Percentiles rank a stretch among this genome's conserved stretches.
These are phyloP conservation scores for Acanthochromis polyacanthus DNA, from an alignment of 2,113 vertebrate genomes.

Conservation along the genomic window DNA sequence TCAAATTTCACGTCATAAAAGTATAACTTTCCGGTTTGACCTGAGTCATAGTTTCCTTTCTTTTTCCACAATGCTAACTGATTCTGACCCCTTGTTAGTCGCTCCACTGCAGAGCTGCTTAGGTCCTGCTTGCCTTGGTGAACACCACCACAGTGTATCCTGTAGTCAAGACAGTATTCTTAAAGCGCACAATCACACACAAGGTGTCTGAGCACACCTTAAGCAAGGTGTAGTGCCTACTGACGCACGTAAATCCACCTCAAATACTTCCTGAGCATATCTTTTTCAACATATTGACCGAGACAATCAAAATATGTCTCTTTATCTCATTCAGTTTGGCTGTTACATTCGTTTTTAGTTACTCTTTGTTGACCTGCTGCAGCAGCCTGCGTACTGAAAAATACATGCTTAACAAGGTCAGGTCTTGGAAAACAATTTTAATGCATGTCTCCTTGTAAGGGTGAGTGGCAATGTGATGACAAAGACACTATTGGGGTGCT, in stretches of 20 bases:
- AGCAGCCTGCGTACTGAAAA: slow-evolving; percentile 18
- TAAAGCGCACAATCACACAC: slow-evolving; percentile 33
- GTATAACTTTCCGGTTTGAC: slow-evolving; percentile 14
- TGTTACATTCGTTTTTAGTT: slow-evolving; percentile 49
- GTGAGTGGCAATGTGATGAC: not conserved
- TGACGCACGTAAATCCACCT: slow-evolving; percentile 20
- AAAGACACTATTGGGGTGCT: slow-evolving; percentile 7
- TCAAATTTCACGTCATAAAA: slow-evolving; percentile 37
- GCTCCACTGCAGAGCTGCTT: slow-evolving; percentile 22
- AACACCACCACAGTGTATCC: not conserved
- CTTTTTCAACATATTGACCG: slow-evolving; percentile 29
- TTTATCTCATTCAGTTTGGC: slow-evolving; percentile 14
- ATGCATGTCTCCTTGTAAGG: slow-evolving; percentile 3
- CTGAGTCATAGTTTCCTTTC: slow-evolving; percentile 26
- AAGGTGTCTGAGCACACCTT: slow-evolving; percentile 29
- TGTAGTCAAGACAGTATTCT: slow-evolving; percentile 43
- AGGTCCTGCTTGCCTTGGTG: not conserved
- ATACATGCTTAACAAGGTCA: slow-evolving; percentile 11
- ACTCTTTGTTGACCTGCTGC: slow-evolving; percentile 28
- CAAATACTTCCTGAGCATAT: slow-evolving; percentile 28
- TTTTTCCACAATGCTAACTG: slow-evolving; percentile 24
- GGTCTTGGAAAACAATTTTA: not conserved
- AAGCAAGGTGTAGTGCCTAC: slow-evolving; percentile 16
- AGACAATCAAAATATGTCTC: slow-evolving; percentile 4
- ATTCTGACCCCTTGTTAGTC: slow-evolving; percentile 42